Percentiles rank a stretch among this genome's conserved stretches.
phyloP scores from a whole-genome alignment of 1,140 invertebrate genomes.

The Drosophila pallidifrons region DNA sequence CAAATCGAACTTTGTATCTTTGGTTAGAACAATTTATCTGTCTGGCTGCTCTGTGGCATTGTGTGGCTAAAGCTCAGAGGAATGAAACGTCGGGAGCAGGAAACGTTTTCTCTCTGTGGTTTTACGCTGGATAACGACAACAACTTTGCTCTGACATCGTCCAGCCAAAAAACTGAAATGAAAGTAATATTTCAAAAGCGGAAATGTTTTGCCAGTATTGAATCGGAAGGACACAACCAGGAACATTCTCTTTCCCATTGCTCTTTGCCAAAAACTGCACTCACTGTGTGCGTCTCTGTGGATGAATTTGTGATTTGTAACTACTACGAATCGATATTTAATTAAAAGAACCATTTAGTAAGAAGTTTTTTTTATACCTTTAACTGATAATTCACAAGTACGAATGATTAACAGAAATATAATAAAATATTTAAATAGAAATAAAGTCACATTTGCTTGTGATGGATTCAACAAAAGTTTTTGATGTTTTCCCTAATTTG shows the following conservation, averaged over 20 bases:
- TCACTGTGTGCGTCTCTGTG: slow-evolving; percentile 24
- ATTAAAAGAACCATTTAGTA: slow-evolving; percentile 75
- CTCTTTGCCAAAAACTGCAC: slow-evolving; percentile 13
- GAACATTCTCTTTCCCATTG: not conserved
- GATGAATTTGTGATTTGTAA: slow-evolving; percentile 17
- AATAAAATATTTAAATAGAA: no score
- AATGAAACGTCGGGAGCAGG: slow-evolving; percentile 43
- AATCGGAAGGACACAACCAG: slow-evolving; percentile 55
- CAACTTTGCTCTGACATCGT: slow-evolving; percentile 29
- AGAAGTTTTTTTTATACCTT: slow-evolving; percentile 25
- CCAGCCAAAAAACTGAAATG: slow-evolving; percentile 49
- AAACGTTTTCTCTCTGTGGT: slow-evolving; percentile 49
- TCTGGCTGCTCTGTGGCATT: not conserved
- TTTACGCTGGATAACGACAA: slow-evolving; percentile 41
- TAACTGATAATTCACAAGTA: no score
- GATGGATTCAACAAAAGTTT: not conserved
- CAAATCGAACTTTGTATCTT: not conserved
- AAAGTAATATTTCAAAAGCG: slow-evolving; percentile 77
- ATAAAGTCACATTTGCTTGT: no score
- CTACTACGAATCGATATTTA: slow-evolving; percentile 57
- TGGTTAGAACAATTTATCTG: slow-evolving; percentile 5
- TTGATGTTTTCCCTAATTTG: slow-evolving; percentile 52
- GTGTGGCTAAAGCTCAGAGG: slow-evolving; percentile 53
- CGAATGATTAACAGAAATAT: no score
- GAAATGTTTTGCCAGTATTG: slow-evolving; percentile 70